A percentile compares a stretch with the other conserved stretches of the same genome.
These are phyloP conservation scores for Suillia variegata DNA, from an alignment of 2,888 invertebrate species.

Conservation along the genomic window DNA sequence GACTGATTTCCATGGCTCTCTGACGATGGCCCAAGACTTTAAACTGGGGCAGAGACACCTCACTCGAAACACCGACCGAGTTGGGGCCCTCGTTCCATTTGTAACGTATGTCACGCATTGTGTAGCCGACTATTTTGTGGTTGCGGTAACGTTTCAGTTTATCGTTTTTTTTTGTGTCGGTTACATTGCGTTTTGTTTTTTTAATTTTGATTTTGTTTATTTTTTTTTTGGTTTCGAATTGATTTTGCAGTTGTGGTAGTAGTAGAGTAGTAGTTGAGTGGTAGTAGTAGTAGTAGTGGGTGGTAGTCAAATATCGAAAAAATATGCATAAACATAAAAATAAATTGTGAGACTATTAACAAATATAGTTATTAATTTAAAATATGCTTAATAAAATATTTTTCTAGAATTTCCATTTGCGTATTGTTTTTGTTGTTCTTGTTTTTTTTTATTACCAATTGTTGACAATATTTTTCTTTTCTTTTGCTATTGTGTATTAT, in stretches of 20 bases:
- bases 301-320: conserved; percentile 45
- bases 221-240: too few relatives aligned
- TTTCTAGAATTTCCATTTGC: conserved; percentile 22
- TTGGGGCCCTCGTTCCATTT: conserved; percentile 95
- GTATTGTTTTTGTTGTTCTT: conserved; percentile 24
- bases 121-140: conserved; percentile 98
- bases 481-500: conserved; percentile 27
- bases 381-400: conserved; percentile 13
- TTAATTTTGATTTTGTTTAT: too few relatives aligned
- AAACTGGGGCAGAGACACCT: conserved; percentile 97
- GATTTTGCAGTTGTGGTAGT: too few relatives aligned
- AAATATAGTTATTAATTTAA: conserved; percentile 13
- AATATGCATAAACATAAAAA: conserved; percentile 57
- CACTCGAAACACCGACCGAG: conserved; percentile 94
- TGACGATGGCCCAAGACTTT: conserved; percentile 96
- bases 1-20: conserved; percentile 94
- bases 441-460: conserved; percentile 18
- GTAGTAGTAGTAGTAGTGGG: conserved; percentile 27
- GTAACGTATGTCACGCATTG: conserved; percentile 97
- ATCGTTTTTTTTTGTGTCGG: conserved; percentile 32
- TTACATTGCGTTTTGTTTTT: conserved; percentile 21
- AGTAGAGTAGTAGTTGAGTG: conserved; percentile 7
- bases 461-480: not conserved
- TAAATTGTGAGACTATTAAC: conserved; percentile 60
- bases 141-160: too few relatives aligned